These are phyloP conservation scores for Spermophilus dauricus DNA, from an alignment of 2,113 vertebrate species.

Conservation along the genomic window DNA sequence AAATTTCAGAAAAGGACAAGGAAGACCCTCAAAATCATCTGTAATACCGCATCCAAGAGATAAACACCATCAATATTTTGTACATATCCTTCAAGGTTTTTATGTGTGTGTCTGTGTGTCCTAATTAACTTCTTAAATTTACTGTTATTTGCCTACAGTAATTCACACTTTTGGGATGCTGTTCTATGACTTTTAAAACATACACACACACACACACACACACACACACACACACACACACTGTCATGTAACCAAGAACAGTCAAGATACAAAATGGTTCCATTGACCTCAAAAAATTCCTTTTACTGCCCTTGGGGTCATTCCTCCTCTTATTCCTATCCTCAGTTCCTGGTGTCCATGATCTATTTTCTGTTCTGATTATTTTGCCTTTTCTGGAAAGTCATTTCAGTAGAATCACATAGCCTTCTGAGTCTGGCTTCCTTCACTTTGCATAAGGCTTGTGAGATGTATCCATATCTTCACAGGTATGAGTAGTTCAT, in stretches of 20 bases:
- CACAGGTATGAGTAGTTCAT: background rate
- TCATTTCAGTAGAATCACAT: background rate
- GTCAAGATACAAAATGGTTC: background rate
- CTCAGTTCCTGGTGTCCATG: background rate
- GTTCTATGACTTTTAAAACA: constrained; percentile 49
- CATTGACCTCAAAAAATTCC: background rate
- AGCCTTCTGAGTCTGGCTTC: constrained; percentile 8
- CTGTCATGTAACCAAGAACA: background rate
- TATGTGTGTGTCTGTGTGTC: background rate
- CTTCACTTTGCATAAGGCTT: background rate
- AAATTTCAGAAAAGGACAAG: constrained; percentile 30
- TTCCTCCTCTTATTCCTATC: background rate
- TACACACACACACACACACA: background rate
- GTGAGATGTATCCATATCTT: background rate
- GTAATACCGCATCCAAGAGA: background rate
- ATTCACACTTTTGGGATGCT: background rate
- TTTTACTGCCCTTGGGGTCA: background rate
- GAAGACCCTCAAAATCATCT: constrained; percentile 14
- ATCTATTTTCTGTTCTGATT: background rate
- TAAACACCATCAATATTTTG: background rate
- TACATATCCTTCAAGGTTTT: background rate
- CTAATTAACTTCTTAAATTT: constrained; percentile 27
- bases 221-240: too few species aligned
- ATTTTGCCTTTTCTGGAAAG: constrained; percentile 23
- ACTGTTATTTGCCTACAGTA: background rate